Evolutionary conservation across 2,888 invertebrate genomes (phyloP).

Genomic region (Muscina levida): DNA sequence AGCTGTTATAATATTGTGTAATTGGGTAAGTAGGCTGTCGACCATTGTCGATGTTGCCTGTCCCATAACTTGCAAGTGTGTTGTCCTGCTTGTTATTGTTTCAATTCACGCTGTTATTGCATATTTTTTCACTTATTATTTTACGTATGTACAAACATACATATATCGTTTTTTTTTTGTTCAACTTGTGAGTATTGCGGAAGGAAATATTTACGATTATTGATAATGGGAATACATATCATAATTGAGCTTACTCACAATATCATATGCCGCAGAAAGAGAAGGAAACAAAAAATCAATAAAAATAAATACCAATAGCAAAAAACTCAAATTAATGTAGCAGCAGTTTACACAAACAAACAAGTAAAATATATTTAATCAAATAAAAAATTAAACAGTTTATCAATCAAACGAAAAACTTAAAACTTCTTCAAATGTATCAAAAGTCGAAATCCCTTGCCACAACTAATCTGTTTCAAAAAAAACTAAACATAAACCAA

Average conservation of each 20-base stretch:
- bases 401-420: too few relatives aligned
- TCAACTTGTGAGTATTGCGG: conserved; percentile 13
- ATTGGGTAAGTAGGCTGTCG: too few relatives aligned
- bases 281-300: neutral
- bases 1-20: too few relatives aligned
- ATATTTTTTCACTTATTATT: neutral
- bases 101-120: conserved; percentile 36
- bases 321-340: conserved; percentile 26
- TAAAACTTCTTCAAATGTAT: too few relatives aligned
- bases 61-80: too few relatives aligned
- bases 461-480: too few relatives aligned
- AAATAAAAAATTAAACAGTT: too few relatives aligned
- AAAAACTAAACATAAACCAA: too few relatives aligned
- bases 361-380: too few relatives aligned
- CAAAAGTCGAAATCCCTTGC: too few relatives aligned
- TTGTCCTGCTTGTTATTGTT: conserved; percentile 19
- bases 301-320: conserved; percentile 2
- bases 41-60: too few relatives aligned
- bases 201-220: conserved; percentile 64
- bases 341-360: neutral
- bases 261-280: neutral
- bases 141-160: neutral
- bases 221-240: conserved; percentile 50
- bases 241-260: conserved; percentile 45
- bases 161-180: conserved; percentile 14